A percentile compares a stretch with the other conserved stretches of the same genome.
phyloP scores from a whole-genome alignment of 2,113 vertebrate genomes.

The Toxotes chatareus region DNA sequence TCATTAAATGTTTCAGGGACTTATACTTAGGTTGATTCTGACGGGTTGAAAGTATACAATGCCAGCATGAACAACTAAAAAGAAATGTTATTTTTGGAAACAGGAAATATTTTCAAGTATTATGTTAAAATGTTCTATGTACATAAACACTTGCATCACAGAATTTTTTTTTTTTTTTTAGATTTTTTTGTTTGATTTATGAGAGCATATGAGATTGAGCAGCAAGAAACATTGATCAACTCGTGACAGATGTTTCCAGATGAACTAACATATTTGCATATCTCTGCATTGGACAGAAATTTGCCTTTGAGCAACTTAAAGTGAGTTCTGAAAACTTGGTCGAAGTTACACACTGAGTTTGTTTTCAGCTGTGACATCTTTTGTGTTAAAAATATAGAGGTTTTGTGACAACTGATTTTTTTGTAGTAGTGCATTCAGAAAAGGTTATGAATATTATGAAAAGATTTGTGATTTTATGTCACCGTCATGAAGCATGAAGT shows the following conservation, averaged over 20 bases:
- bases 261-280: neutral
- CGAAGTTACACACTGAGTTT: neutral
- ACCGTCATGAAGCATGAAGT: conserved; percentile 1
- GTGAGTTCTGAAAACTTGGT: neutral
- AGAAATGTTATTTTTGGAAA: neutral
- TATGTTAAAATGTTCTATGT: neutral
- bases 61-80: neutral
- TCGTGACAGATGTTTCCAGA: conserved; percentile 9
- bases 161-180: too few species aligned
- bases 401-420: neutral
- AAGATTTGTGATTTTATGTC: conserved; percentile 1
- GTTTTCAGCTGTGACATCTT: neutral
- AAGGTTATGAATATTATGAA: neutral
- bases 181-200: neutral
- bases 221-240: conserved; percentile 1
- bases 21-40: neutral
- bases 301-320: neutral
- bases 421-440: neutral
- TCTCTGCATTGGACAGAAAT: neutral
- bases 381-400: neutral
- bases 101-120: neutral
- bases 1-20: neutral
- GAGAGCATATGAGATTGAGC: neutral
- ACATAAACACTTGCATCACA: neutral
- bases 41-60: neutral